A percentile compares a stretch with the other conserved stretches of the same genome.
Evolutionary conservation across 2,113 vertebrate genomes (phyloP).

Genomic region (Miniopterus natalensis): DNA sequence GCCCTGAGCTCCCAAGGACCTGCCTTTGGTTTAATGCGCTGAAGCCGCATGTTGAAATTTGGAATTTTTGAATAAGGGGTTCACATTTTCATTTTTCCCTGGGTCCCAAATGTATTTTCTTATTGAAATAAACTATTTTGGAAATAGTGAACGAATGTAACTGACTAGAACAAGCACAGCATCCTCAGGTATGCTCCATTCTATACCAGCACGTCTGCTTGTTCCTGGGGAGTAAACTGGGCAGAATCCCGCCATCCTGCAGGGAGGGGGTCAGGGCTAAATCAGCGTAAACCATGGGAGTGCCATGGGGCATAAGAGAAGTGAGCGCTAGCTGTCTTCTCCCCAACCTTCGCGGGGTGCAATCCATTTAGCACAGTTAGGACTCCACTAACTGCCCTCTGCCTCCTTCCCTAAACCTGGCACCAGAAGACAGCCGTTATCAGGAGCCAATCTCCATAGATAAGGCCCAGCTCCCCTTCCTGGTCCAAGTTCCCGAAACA

Average conservation of each 20-base stretch:
- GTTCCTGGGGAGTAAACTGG: not conserved
- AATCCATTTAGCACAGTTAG: not conserved
- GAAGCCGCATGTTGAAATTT: not conserved
- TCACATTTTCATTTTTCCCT: not conserved
- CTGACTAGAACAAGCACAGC: not conserved
- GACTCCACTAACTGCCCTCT: not conserved
- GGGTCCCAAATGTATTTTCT: not conserved
- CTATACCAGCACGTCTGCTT: not conserved
- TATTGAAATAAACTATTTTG: not conserved
- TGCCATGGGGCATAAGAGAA: not conserved
- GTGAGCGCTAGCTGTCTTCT: not conserved
- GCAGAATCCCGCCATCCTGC: not conserved
- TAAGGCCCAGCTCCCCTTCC: not conserved
- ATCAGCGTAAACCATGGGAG: not conserved
- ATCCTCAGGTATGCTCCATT: too few relatives aligned
- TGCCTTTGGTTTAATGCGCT: not conserved
- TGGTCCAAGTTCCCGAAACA: not conserved
- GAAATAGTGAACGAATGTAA: not conserved
- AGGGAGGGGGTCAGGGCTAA: not conserved
- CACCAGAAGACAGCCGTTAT: not conserved
- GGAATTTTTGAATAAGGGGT: not conserved
- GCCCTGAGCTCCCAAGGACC: not conserved
- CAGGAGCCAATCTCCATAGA: not conserved
- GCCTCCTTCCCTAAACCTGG: not conserved
- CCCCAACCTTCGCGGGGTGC: not conserved